Evolutionary conservation across 2,113 vertebrate species (phyloP).

Genomic region (Chloropsis cyanopogon): DNA sequence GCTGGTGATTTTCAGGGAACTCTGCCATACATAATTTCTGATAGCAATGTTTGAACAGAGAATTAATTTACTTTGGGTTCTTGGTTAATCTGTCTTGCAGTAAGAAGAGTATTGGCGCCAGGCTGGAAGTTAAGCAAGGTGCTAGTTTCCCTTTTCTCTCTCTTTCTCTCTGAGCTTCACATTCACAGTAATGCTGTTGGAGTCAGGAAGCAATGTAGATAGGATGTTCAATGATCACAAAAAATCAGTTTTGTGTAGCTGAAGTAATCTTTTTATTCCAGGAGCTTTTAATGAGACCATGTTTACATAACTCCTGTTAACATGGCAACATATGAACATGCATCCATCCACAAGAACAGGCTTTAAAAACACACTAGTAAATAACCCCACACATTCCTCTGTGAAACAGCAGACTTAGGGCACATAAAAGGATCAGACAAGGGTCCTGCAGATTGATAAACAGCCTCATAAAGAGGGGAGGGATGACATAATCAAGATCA

Average conservation of each 20-base stretch:
- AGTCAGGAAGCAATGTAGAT: background rate
- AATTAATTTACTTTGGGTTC: conserved; percentile 41
- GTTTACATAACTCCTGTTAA: conserved; percentile 2
- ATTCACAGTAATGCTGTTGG: background rate
- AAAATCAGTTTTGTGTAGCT: background rate
- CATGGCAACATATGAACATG: background rate
- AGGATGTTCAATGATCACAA: background rate
- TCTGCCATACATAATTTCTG: conserved; percentile 59
- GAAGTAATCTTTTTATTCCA: background rate
- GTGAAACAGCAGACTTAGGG: background rate
- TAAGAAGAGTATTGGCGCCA: conserved; percentile 13
- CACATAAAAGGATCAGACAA: background rate
- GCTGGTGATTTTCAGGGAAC: conserved; percentile 60
- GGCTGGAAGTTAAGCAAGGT: conserved; percentile 2
- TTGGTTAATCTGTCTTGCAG: conserved; percentile 27
- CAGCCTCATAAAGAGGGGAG: background rate
- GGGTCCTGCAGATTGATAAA: background rate
- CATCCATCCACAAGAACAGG: background rate
- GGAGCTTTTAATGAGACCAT: background rate
- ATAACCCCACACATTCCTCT: background rate
- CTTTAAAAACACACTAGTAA: background rate
- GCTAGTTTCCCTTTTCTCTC: background rate
- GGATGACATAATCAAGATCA: background rate
- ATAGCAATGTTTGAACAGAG: conserved; percentile 37
- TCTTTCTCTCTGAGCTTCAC: background rate